Base-by-base conservation (phyloP, 1,140 invertebrate species). In the Hypsibius dujardini region DNA sequence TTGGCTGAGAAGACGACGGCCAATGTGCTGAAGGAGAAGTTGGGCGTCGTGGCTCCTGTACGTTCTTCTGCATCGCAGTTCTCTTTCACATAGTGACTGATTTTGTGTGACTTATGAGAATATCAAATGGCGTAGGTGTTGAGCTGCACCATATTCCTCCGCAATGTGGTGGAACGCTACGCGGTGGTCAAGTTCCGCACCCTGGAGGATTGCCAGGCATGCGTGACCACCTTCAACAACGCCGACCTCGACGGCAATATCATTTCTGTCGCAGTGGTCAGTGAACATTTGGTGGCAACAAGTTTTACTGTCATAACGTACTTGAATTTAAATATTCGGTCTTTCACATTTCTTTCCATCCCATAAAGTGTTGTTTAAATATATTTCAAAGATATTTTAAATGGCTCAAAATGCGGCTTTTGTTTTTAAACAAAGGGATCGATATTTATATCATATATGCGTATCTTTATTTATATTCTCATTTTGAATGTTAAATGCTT, bases 121-220 rank as follows among this genome's bases (percentile, higher is more conserved):
- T 56, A n/a, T 67, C 62, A 12, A 7, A 42, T 67, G 12, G 12
- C 62, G 7, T 67, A 67, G 62, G 62, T 67, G 12, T 67, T 67
- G 62, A 67, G 62, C 42, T 67, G 62, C 42, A 67, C 62, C 12
- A 67, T 67, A 12, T 67, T 15, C 42, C 62, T 67, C 3, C 62
- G 62, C 12, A 67, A 67, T 12, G 42, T 15, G 42, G 62, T 15
- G 12, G 12, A 67, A 42, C 62, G 62, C 12, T 67, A 67, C 42
- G 62, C 62, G 3, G 3, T 67, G 62, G 62, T 67, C 12, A 12
- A 42, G 3, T 67, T 67, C 62, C 12, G 42, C 12, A 15, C 12
- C 42, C 12, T 42, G 3, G 62, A 67, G 3, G 62, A 67, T 15
- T 67, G 62, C 62, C 12, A 67, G 12, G 12, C 42, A 3, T 67